Base-by-base conservation (phyloP, 2,888 invertebrate genomes). In the Pandemis cinnamomeana region DNA sequence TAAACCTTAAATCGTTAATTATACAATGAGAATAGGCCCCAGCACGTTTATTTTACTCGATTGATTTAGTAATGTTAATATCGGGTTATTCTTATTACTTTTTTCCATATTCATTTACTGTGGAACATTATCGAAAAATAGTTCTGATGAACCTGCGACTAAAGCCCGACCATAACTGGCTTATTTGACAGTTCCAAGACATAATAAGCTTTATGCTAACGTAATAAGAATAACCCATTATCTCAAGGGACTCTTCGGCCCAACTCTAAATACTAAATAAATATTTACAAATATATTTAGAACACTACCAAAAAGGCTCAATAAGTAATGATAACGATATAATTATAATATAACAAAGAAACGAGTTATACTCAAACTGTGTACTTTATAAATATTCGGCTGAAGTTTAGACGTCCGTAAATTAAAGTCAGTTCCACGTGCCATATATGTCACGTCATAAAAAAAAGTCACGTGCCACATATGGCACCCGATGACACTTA, bases 1-100 rank as follows among this genome's bases (percentile, higher is more conserved):
- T 82, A 85, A 85, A 83, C 81, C 83, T 85, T 80, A 76, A 81
- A 80, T 78, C 75, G 76, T 82, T 85, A 83, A 84, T 79, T 80
- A 83, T 87, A 87, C 83, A 86, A 84, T 68, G 85, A 89, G 89
- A 88, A 84, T 84, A 86, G 84, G 86, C 84, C 86, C 86, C 81
- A 62, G 75, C 72, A 55, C 55, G 75, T 64, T 60, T 48, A 71
- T 71, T 15, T 15, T 63, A 68, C 72, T 64, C 15, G 51, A 69
- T 58, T 58, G 64, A 48, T 67, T 60, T 66, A 71, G 62, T 61
- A 74, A 74, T 67, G n/a, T 46, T 67, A 48, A 53, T 55, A 44
- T 6, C 44, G 48, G 63, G 27, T 64, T 64, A 69, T 64, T 72
- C 68, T 48, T 15, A 53, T 48, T 13, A 11, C 11, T 11, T 48